Base-by-base conservation (phyloP, 2,888 invertebrate species). In the Hecatera dysodea region DNA sequence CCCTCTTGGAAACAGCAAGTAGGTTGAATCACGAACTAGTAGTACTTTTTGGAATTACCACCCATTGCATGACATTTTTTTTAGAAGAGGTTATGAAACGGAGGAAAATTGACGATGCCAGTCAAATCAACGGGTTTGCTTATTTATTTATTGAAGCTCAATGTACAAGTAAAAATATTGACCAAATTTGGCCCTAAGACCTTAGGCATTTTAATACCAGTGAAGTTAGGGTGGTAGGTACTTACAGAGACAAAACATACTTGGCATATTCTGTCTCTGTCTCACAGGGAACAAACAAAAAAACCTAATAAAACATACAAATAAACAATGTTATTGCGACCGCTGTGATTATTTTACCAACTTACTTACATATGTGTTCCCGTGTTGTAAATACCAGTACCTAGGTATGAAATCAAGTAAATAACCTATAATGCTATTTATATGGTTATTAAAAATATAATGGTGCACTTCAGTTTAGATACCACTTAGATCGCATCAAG, bases 1-100 rank as follows among this genome's bases (percentile, higher is more conserved):
- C 83, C 88, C 87, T 87, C 86, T 82, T 71, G 77, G 77, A 64
- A 66, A 62, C 44, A 39, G 50, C 50, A 67, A 60, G 72, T 63
- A 59, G 63, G 53, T 9, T 66, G 64, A 57, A 44, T 60, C 39
- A 67, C 55, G 15, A 55, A 78, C 52, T 65, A 27, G 33, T 44
- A 55, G 55, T 57, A 42, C 11, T 57, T 62, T 65, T 55, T 42
- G 52, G 11, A 63, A 48, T 55, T 33, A 29, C 22, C 6, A 55
- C 53, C 17, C 19, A 39, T 60, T 75, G 12, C 42, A 22, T 46
- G 15, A 53, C 6, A 7, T 17, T 80, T 67, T n/a, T 33, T 59
- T 53, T 67, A 5, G 33, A 53, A 66, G 12, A 72, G 15, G 42
- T 42, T 46, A 42, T 17, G 6, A 1, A 57, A 67, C 46, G 57